A percentile compares a stretch with the other conserved stretches of the same genome.
phyloP scores from a whole-genome alignment of 2,113 vertebrate species.

The Romanogobio albipinnatus region DNA sequence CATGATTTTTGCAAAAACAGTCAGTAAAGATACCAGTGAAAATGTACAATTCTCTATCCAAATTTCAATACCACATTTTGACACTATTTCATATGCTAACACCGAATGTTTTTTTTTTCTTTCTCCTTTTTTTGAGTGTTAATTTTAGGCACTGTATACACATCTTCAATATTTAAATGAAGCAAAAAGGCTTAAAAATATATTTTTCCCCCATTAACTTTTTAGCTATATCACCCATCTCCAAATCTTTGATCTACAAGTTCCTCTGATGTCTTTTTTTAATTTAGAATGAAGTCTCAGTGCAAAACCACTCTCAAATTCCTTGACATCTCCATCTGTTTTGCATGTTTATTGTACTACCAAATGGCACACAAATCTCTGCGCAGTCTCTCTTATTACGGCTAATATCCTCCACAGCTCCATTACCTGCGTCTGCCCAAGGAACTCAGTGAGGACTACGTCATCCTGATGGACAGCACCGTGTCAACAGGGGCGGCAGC shows the following conservation, averaged over 20 bases:
- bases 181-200: no score
- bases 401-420: slow-evolving; percentile 72
- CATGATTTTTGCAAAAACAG: no score
- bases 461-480: slow-evolving; percentile 93
- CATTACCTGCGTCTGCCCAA: slow-evolving; percentile 90
- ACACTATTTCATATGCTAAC: no score
- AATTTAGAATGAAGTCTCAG: background rate
- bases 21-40: no score
- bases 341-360: background rate
- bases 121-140: no score
- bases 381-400: background rate
- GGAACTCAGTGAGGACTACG: slow-evolving; percentile 91
- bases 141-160: no score
- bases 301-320: background rate
- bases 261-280: background rate
- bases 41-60: no score
- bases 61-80: no score
- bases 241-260: background rate
- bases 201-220: no score
- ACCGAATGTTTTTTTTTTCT: no score
- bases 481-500: slow-evolving; percentile 88
- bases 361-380: background rate
- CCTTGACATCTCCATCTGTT: background rate
- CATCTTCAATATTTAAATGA: no score
- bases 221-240: background rate